Percentiles rank a stretch among this genome's conserved stretches.
These are phyloP conservation scores for Perccottus glenii DNA, from an alignment of 2,113 vertebrate genomes.

Conservation along the genomic window DNA sequence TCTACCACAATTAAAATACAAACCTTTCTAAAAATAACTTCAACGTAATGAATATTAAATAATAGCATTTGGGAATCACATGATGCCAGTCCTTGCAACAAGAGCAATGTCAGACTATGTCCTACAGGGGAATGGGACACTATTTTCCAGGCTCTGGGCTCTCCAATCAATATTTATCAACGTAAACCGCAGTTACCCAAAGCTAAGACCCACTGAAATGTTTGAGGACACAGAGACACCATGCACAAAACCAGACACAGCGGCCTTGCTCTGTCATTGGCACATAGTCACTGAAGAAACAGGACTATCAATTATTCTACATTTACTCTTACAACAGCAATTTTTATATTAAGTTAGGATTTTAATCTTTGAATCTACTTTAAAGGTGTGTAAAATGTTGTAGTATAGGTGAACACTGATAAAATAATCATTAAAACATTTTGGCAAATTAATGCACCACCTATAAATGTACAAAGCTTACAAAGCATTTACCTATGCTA, in stretches of 20 bases:
- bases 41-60: constrained; percentile 63
- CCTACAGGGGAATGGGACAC: constrained; percentile 53
- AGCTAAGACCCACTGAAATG: constrained; percentile 56
- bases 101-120: constrained; percentile 66
- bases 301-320: neutral
- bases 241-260: constrained; percentile 21
- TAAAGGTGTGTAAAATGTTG: no score
- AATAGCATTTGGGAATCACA: constrained; percentile 41
- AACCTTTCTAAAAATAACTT: constrained; percentile 36
- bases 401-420: no score
- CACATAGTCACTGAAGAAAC: no score
- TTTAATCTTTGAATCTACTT: no score
- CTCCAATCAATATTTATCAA: constrained; percentile 76
- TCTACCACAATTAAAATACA: neutral
- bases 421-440: no score
- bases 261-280: constrained; percentile 4
- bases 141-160: constrained; percentile 55
- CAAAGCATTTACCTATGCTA: no score
- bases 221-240: constrained; percentile 49
- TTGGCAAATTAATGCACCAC: no score
- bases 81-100: constrained; percentile 60
- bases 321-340: neutral
- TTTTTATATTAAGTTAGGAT: no score
- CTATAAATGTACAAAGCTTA: no score
- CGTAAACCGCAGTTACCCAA: constrained; percentile 59